Evolutionary conservation across 2,888 invertebrate species (phyloP).

Genomic region (Schizotus pectinicornis): DNA sequence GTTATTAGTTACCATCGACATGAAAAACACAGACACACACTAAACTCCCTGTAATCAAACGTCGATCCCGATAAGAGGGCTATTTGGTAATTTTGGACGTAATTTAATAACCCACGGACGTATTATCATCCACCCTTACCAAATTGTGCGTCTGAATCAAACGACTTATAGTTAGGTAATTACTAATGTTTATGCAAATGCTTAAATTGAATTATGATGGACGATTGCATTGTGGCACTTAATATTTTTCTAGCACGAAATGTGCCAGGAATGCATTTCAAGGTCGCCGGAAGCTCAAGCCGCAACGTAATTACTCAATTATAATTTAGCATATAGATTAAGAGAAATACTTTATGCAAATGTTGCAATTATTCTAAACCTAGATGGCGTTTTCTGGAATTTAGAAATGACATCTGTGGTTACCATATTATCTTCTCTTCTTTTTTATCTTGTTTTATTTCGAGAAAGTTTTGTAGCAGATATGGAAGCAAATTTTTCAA

Average conservation of each 20-base stretch:
- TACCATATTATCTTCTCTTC: no score
- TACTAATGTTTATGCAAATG: slow-evolving; percentile 23
- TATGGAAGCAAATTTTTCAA: no score
- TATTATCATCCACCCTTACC: slow-evolving; percentile 19
- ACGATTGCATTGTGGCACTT: slow-evolving; percentile 19
- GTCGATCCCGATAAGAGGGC: slow-evolving; percentile 15
- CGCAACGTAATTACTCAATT: no score
- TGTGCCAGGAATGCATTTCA: background rate
- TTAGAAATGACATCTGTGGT: no score
- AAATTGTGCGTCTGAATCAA: slow-evolving; percentile 14
- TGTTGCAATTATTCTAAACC: no score
- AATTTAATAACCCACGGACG: slow-evolving; percentile 22
- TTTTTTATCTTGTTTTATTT: no score
- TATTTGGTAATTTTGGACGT: slow-evolving; percentile 20
- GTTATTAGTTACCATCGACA: slow-evolving; percentile 2
- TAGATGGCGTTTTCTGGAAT: no score
- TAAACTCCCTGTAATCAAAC: slow-evolving; percentile 7
- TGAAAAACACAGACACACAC: slow-evolving; percentile 13
- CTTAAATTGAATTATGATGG: slow-evolving; percentile 21
- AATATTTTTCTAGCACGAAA: slow-evolving; percentile 12
- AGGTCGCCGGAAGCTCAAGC: slow-evolving; percentile 11
- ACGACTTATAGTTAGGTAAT: slow-evolving; percentile 17
- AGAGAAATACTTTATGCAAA: no score
- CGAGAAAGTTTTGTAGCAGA: no score
- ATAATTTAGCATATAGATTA: no score